Base-by-base conservation (phyloP, 2,888 invertebrate species). In the Caenorhabditis sp. region DNA sequence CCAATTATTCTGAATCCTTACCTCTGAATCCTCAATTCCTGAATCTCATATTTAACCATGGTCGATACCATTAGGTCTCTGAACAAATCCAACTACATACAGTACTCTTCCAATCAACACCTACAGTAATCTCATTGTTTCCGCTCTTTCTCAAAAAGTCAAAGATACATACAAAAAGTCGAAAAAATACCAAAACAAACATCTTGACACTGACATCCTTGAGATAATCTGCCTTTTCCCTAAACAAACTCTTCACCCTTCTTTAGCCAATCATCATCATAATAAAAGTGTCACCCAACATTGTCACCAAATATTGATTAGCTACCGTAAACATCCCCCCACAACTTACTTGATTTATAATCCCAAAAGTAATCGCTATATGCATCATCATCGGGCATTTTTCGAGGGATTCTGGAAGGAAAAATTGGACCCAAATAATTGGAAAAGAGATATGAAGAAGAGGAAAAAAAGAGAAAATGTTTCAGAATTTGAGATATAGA, bases 321-420 rank as follows among this genome's bases (percentile, higher is more conserved):
- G 53, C 63, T 38, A 25, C 61, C 53, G 53, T 53, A 53, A n/a
- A n/a, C n/a, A n/a, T n/a, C 50, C 14, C 14, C 21, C 17, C 61
- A 67, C 61, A 68, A 74, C 81, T 77, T 54, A 83, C 83, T 71
- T 63, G 78, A 76, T 64, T 78, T 75, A 67, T 81, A 83, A 65
- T 83, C 82, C 49, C 81, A 56, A 70, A 84, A 84, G 43, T 83
- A 84, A 62, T 84, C 84, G 63, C 78, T 77, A 70, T 84, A 83
- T 10, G 80, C 77, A 21, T 59, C 54, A 17, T 50, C 58, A 12
- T n/a, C 10, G 8, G 56, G 20, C n/a, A 23, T 17, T 56, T 10
- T 36, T 23, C 27, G 20, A 58, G 52, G 8, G 49, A 53, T 10
- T 27, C 23, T 1, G 43, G 27, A 36, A 58, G 58, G 10, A 23